A percentile compares a stretch with the other conserved stretches of the same genome.
Conservation (phyloP, 1,140 invertebrate species). For the Idris sp. region DNA sequence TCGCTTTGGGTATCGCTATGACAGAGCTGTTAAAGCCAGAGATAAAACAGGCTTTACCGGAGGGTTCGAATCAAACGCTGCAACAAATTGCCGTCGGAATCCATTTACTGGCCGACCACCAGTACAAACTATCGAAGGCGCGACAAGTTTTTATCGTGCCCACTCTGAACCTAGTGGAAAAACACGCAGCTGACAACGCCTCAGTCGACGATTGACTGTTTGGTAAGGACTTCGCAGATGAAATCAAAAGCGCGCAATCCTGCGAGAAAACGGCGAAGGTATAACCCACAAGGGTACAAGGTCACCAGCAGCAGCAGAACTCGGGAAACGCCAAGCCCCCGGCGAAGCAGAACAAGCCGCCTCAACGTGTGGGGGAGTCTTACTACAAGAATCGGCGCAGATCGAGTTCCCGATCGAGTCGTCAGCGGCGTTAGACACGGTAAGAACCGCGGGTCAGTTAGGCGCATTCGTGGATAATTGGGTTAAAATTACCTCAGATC, state of each 20-base stretch:
- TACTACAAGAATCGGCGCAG: background rate
- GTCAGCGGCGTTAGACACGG: background rate
- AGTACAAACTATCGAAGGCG: conserved; percentile 4
- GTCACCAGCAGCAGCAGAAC: too few species aligned
- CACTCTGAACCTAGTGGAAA: conserved; percentile 6
- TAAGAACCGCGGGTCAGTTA: background rate
- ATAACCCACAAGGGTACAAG: too few species aligned
- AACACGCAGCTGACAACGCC: conserved; percentile 10
- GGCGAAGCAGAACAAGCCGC: background rate
- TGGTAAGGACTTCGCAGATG: conserved; percentile 13
- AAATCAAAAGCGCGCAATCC: conserved; percentile 18
- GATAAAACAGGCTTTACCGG: conserved; percentile 6
- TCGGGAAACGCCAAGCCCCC: background rate
- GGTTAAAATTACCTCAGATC: background rate
- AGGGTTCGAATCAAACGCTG: background rate
- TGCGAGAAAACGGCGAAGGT: conserved; percentile 12
- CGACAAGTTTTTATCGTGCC: conserved; percentile 15
- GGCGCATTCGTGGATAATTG: background rate
- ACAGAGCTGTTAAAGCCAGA: background rate
- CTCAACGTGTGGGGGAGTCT: too few species aligned
- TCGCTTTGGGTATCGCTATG: conserved; percentile 8
- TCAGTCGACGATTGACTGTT: conserved; percentile 22
- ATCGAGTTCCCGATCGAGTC: background rate
- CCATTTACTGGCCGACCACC: conserved; percentile 2
- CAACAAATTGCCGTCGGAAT: conserved; percentile 19